Evolutionary conservation across 2,888 invertebrate genomes (phyloP).

Genomic region (Nomada fucata): DNA sequence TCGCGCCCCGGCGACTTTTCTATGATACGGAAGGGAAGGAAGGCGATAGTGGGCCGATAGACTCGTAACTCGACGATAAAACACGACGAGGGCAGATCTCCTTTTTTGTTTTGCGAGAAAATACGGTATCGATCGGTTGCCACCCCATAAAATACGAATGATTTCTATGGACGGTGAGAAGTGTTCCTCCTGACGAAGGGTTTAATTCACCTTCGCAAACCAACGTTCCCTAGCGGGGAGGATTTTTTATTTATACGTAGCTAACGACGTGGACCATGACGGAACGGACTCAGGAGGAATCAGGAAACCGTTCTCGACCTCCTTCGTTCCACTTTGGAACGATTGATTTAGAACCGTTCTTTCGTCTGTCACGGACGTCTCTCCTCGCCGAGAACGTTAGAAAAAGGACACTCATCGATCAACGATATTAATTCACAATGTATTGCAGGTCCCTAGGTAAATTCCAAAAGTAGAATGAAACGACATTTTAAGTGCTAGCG

Average conservation of each 20-base stretch:
- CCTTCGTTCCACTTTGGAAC: slow-evolving; percentile 5
- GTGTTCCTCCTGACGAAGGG: slow-evolving; percentile 14
- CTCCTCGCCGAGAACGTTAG: too few relatives aligned
- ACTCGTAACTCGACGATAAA: slow-evolving; percentile 7
- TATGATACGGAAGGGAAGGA: background rate
- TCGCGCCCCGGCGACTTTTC: background rate
- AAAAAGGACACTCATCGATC: slow-evolving; percentile 5
- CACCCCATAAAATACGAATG: slow-evolving; percentile 23
- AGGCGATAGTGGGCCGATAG: background rate
- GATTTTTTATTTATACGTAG: slow-evolving; percentile 25
- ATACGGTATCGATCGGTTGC: slow-evolving; percentile 14
- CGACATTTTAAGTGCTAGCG: background rate
- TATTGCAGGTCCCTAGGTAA: background rate
- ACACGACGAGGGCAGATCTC: slow-evolving; percentile 13
- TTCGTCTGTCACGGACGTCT: background rate
- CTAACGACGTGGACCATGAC: slow-evolving; percentile 13
- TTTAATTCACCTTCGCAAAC: slow-evolving; percentile 26
- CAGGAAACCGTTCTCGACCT: slow-evolving; percentile 1
- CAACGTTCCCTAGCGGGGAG: background rate
- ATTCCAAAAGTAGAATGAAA: background rate
- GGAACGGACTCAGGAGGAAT: slow-evolving; percentile 22
- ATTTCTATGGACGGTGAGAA: slow-evolving; percentile 11
- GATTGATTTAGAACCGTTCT: slow-evolving; percentile 1
- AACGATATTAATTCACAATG: background rate
- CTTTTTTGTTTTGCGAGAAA: slow-evolving; percentile 10